Evolutionary conservation across 2,113 vertebrate species (phyloP).

Genomic region (Halichoerus grypus): DNA sequence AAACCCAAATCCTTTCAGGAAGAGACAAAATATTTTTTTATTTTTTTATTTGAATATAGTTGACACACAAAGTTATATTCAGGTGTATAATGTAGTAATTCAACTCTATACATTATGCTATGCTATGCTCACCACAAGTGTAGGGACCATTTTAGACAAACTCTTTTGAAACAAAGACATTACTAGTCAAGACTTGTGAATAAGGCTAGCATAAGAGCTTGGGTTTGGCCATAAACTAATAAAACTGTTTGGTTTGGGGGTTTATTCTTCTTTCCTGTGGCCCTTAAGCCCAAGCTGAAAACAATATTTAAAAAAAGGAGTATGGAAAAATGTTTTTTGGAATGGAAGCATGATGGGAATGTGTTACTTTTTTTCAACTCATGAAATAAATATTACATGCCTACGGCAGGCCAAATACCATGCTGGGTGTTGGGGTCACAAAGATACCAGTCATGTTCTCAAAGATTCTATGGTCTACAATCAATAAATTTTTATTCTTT

Average conservation of each 20-base stretch:
- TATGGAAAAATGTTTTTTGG: neutral
- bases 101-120: neutral
- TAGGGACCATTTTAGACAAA: neutral
- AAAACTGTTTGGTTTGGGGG: neutral
- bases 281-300: neutral
- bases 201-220: neutral
- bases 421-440: neutral
- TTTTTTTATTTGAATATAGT: neutral
- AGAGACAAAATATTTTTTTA: neutral
- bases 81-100: neutral
- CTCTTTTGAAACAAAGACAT: conserved; percentile 33
- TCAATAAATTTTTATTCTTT: neutral
- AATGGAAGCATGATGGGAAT: neutral
- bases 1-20: conserved; percentile 19
- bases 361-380: neutral
- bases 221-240: neutral
- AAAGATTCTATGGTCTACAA: neutral
- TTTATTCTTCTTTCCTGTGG: neutral
- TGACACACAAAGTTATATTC: neutral
- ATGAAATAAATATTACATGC: neutral
- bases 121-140: neutral
- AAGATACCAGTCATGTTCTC: neutral
- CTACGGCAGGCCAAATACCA: neutral
- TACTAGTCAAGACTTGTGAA: neutral
- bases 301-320: neutral